phyloP scores from a whole-genome alignment of 2,888 invertebrate species.

The Synanthedon formicaeformis region DNA sequence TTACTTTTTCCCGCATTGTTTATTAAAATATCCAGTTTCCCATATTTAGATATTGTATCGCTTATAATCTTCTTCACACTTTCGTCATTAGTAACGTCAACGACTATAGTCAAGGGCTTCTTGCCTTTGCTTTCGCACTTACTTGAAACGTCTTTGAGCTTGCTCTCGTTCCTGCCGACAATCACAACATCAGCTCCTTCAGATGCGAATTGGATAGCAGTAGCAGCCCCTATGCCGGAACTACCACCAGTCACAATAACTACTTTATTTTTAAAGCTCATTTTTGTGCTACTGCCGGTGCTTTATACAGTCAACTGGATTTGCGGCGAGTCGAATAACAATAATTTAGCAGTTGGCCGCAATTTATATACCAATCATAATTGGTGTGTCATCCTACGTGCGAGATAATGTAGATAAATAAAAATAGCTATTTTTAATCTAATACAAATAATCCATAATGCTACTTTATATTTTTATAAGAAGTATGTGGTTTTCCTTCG shows the following conservation, averaged over 20 bases:
- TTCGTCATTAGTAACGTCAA: constrained; percentile 21
- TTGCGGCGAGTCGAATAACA: too few relatives aligned
- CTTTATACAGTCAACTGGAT: too few relatives aligned
- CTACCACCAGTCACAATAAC: constrained; percentile 43
- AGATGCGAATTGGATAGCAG: constrained; percentile 24
- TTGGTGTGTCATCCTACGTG: too few relatives aligned
- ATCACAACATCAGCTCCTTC: constrained; percentile 33
- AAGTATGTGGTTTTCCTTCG: too few relatives aligned
- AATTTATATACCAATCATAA: too few relatives aligned
- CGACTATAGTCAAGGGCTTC: constrained; percentile 15
- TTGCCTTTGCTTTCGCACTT: constrained; percentile 20
- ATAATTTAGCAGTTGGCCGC: too few relatives aligned
- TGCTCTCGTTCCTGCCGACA: constrained; percentile 34
- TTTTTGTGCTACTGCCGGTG: constrained; percentile 3
- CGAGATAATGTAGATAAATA: too few relatives aligned
- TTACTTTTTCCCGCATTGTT: constrained; percentile 25
- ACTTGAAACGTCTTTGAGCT: constrained; percentile 23
- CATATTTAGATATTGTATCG: constrained; percentile 18
- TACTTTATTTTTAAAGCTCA: constrained; percentile 36
- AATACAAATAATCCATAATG: too few relatives aligned
- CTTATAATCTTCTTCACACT: constrained; percentile 15
- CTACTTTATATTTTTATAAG: too few relatives aligned
- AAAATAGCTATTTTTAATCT: too few relatives aligned
- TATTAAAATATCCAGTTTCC: constrained; percentile 23
- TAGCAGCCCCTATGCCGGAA: constrained; percentile 38